A percentile compares a stretch with the other conserved stretches of the same genome.
phyloP scores from a whole-genome alignment of 2,888 invertebrate species.

The Autographa pulchrina region DNA sequence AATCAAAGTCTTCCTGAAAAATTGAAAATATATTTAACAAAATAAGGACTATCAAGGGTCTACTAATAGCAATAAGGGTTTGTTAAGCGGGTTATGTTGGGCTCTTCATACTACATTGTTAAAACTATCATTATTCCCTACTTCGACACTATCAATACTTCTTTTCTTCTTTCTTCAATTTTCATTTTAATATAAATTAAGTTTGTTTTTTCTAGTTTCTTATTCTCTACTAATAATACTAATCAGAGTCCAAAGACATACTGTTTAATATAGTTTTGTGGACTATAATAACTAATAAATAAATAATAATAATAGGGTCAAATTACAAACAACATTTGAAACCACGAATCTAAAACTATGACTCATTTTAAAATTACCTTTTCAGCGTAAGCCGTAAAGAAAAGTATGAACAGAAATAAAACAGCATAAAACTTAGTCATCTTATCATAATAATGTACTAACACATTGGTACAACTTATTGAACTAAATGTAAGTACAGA shows the following conservation, averaged over 20 bases:
- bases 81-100: background rate
- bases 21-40: background rate
- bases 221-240: no score
- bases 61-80: background rate
- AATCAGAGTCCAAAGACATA: no score
- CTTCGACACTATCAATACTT: no score
- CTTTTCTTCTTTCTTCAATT: no score
- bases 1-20: constrained; percentile 24
- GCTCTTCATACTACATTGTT: no score
- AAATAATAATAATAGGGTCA: no score
- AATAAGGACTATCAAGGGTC: background rate
- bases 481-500: constrained; percentile 41
- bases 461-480: constrained; percentile 26
- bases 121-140: no score
- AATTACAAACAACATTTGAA: background rate
- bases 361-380: constrained; percentile 27
- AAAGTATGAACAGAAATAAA: constrained; percentile 29
- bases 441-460: constrained; percentile 40
- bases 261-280: no score
- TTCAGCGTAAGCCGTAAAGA: constrained; percentile 16
- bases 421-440: constrained; percentile 37
- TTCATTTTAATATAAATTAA: no score
- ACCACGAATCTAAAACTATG: background rate
- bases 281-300: no score
- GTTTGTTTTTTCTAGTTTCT: no score